Percentiles rank a stretch among this genome's conserved stretches.
Conservation (phyloP, 2,888 invertebrate species). For the Polydrusus tereticollis region DNA sequence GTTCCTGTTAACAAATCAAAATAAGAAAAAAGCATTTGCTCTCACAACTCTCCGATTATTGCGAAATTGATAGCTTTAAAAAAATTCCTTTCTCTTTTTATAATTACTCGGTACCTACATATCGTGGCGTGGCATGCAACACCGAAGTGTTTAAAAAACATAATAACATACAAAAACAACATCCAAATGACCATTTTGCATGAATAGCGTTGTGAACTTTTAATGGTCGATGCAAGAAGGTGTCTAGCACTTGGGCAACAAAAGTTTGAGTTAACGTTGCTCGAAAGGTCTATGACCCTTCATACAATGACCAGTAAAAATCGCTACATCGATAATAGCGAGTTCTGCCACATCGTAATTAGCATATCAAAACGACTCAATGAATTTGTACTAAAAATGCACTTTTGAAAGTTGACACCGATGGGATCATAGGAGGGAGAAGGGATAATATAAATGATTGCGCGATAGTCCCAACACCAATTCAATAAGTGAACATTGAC, state of each 20-base stretch:
- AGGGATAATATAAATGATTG: no score
- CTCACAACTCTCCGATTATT: no score
- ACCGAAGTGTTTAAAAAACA: neutral
- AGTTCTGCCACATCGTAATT: slow-evolving; percentile 21
- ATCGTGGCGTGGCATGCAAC: neutral
- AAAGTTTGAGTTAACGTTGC: slow-evolving; percentile 27
- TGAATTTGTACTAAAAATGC: slow-evolving; percentile 5
- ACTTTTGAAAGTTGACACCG: neutral
- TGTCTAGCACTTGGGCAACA: slow-evolving; percentile 31
- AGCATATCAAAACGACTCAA: slow-evolving; percentile 21
- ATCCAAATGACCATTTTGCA: slow-evolving; percentile 11
- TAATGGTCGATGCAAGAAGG: slow-evolving; percentile 21
- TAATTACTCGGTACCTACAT: no score
- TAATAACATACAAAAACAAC: neutral
- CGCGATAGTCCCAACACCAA: no score
- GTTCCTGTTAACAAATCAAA: no score
- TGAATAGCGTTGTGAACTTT: slow-evolving; percentile 10
- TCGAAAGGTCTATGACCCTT: slow-evolving; percentile 34
- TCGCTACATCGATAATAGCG: slow-evolving; percentile 22
- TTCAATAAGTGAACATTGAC: no score
- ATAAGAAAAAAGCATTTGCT: no score
- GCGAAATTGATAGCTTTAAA: neutral
- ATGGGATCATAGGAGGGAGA: neutral
- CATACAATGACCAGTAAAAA: slow-evolving; percentile 34
- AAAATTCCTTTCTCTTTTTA: neutral